Evolutionary conservation across 1,140 invertebrate species (phyloP), one percentile per base, ranked within the genome.

Genomic region (Aphidius ervi): DNA sequence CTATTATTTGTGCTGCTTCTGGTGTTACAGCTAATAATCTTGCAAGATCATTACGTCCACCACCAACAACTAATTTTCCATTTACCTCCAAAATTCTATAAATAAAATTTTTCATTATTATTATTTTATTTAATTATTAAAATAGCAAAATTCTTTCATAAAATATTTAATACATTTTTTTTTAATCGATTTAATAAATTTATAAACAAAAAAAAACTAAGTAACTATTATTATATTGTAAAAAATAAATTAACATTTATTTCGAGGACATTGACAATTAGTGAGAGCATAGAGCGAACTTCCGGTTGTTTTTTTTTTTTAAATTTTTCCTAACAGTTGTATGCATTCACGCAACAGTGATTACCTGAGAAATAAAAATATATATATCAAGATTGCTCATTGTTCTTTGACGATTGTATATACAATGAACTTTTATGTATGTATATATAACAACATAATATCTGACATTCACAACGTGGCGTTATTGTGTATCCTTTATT

Each of bases 71-170:
- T 5, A 87, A 70, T 61, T 89, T 89, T 9, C 92, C 91, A 70
- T 94, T 94, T 46, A 93, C 87, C 76, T 94, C 92, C 63, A 94
- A 72, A 59, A 94, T 82, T 67, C 92, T 92, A 77, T 41, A n/a
- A 48, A 46, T 23, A 41, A 52, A 48, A 9, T 46, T 46, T 10
- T 10, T 6, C 16, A n/a, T n/a, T 10, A 46, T 10, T 46, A n/a
- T 4, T 5, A 46, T 46, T 46, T 10, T n/a, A 10, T 10, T 46
- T 9, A 9, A 46, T 9, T 9, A 46, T 5, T 10, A 46, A 46
- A 46, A 46, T 16, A 16, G 1, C 16, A 16, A 16, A 16, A 16
- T 16, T 16, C 16, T 16, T 16, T 16, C 16, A 16, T 16, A 16
- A 16, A 16, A 52, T 39, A 31, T 16, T 47, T 47, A 5, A 16